A percentile compares a stretch with the other conserved stretches of the same genome.
Conservation (phyloP, 2,797 vertebrate species). For the Liasis olivaceus region DNA sequence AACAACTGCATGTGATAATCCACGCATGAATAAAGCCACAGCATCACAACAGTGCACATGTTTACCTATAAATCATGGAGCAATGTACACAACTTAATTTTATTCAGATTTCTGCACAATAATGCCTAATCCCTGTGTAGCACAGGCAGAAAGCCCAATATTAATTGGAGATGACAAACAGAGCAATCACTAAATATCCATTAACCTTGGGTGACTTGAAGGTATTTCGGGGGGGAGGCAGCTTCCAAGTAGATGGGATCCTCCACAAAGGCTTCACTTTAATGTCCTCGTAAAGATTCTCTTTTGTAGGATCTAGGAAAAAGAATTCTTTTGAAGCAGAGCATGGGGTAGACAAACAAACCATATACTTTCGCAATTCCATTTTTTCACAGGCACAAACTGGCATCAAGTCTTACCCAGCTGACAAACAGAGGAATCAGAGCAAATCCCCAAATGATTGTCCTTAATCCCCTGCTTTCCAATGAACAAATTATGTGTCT, state of each 20-base stretch:
- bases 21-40: neutral
- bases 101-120: neutral
- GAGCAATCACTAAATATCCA: neutral
- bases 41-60: neutral
- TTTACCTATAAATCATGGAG: neutral
- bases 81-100: neutral
- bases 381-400: neutral
- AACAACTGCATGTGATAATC: neutral
- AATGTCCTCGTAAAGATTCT: slow-evolving; percentile 89
- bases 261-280: slow-evolving; percentile 81
- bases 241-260: slow-evolving; percentile 78
- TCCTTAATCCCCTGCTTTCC: neutral
- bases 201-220: slow-evolving; percentile 79
- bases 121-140: neutral
- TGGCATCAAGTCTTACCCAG: neutral
- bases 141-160: neutral
- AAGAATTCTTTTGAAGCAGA: neutral
- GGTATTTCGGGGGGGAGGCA: slow-evolving; percentile 68
- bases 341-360: neutral
- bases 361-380: neutral
- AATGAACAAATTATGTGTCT: neutral
- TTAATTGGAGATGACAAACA: neutral
- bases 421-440: neutral
- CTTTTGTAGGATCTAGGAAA: slow-evolving; percentile 78
- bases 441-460: slow-evolving; percentile 4